phyloP scores from a whole-genome alignment of 2,888 invertebrate genomes.

The Octonoba sinensis region DNA sequence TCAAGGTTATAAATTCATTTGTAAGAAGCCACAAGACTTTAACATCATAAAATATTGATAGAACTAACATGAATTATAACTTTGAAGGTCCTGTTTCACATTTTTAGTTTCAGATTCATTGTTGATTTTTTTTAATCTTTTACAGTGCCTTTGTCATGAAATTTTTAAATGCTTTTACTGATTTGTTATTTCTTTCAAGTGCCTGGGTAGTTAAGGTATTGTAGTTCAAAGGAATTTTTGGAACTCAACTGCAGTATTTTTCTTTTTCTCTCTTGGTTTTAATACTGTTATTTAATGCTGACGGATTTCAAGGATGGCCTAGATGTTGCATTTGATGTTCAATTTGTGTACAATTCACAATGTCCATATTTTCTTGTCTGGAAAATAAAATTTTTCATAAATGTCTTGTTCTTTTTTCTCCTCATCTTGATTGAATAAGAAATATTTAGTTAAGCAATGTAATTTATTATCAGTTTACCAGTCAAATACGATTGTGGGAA shows the following conservation, averaged over 20 bases:
- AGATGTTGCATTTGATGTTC: slow-evolving; percentile 7
- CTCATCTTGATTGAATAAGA: too few species aligned
- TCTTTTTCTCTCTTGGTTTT: neutral
- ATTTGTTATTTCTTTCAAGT: slow-evolving; percentile 34
- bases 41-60: too few species aligned
- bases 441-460: too few species aligned
- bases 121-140: too few species aligned
- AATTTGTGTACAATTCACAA: slow-evolving; percentile 29
- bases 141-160: too few species aligned
- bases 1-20: too few species aligned
- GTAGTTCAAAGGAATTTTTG: neutral
- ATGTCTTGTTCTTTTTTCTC: neutral
- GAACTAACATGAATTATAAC: too few species aligned
- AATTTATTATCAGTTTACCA: too few species aligned
- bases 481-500: too few species aligned
- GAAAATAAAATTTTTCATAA: slow-evolving; percentile 40
- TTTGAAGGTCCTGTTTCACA: too few species aligned
- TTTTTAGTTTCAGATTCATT: too few species aligned
- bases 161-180: neutral
- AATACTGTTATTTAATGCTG: neutral
- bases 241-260: neutral
- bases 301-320: neutral
- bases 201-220: slow-evolving; percentile 31
- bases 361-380: slow-evolving; percentile 47
- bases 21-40: too few species aligned